These are phyloP conservation scores for Coreoperca whiteheadi DNA, from an alignment of 2,113 vertebrate genomes.

Conservation along the genomic window DNA sequence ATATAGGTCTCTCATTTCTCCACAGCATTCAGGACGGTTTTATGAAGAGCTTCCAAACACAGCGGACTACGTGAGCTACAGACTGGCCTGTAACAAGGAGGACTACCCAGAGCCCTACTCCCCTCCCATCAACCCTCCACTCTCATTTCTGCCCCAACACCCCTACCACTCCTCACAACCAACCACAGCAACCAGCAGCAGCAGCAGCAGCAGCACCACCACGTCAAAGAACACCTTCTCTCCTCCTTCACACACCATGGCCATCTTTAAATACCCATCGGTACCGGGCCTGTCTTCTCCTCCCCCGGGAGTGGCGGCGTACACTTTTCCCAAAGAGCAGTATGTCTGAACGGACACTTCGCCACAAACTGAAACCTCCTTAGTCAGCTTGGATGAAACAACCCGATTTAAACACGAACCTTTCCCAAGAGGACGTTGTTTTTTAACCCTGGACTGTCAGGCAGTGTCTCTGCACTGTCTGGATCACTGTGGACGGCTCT, in stretches of 20 bases:
- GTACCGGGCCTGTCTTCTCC: constrained; percentile 83
- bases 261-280: constrained; percentile 87
- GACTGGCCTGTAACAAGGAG: constrained; percentile 86
- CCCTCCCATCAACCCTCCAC: constrained; percentile 82
- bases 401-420: not conserved
- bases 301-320: constrained; percentile 76
- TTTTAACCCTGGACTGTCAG: constrained; percentile 13
- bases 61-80: constrained; percentile 89
- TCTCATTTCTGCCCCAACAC: constrained; percentile 86
- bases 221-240: constrained; percentile 77
- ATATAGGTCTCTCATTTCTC: constrained; percentile 41
- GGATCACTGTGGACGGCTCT: not conserved
- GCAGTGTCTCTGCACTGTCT: constrained; percentile 12
- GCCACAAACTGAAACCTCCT: not conserved
- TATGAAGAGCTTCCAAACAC: constrained; percentile 87
- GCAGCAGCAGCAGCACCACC: constrained; percentile 71
- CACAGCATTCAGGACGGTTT: constrained; percentile 86
- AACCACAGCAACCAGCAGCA: constrained; percentile 30
- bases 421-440: constrained; percentile 25
- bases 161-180: constrained; percentile 79
- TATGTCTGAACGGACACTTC: constrained; percentile 82
- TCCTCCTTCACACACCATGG: constrained; percentile 80
- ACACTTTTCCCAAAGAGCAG: constrained; percentile 92
- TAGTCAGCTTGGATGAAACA: constrained; percentile 6
- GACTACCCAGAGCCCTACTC: constrained; percentile 86